These are phyloP conservation scores for Oreamnos americanus DNA, from an alignment of 2,113 vertebrate species.

Conservation along the genomic window DNA sequence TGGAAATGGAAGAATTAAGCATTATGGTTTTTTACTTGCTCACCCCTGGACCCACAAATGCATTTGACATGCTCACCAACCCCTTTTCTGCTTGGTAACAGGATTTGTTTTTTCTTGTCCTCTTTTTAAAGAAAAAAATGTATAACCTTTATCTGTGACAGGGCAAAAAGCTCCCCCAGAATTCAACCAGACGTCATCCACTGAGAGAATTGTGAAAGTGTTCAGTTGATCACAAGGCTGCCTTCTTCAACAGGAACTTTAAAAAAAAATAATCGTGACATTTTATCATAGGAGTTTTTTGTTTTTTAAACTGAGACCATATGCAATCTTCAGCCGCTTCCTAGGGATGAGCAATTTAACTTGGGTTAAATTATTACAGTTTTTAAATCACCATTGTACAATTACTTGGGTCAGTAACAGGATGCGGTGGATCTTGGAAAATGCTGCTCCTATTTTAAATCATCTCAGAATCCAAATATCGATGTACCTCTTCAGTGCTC, in stretches of 20 bases:
- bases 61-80: neutral
- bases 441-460: neutral
- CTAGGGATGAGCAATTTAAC: neutral
- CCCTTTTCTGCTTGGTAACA: neutral
- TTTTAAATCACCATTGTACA: neutral
- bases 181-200: neutral
- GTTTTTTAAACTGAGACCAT: neutral
- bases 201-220: accelerated
- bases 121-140: neutral
- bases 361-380: neutral
- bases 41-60: neutral
- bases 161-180: neutral
- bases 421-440: neutral
- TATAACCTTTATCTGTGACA: neutral
- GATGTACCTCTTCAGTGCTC: neutral
- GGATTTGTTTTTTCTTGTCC: neutral
- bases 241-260: neutral
- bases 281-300: neutral
- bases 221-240: neutral
- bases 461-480: neutral
- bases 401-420: neutral
- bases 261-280: neutral
- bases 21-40: neutral
- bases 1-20: neutral
- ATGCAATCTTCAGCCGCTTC: neutral